Base-by-base conservation (phyloP, 2,113 vertebrate species). In the Rattus norvegicus region DNA sequence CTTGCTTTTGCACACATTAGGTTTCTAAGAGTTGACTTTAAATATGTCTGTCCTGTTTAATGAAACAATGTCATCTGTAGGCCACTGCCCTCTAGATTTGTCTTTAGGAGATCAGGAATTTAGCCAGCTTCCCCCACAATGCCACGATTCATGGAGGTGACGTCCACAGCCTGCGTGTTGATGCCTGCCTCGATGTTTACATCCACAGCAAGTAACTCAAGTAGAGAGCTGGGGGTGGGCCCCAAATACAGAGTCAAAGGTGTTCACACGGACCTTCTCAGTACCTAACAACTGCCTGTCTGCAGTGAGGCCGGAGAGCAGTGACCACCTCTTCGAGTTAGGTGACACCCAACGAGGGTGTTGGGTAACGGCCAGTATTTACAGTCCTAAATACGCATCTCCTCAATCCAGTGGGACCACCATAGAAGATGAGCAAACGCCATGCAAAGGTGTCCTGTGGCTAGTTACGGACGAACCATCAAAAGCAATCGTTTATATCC, bases 401-500 rank as follows among this genome's bases (percentile, higher is more conserved):
- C 9, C 5, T 43, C 28, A 28, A 76, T 52, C 49, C 69, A 24
- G 26, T 0, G 5, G 52, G 14, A 54, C 61, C 1, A 7, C 83
- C 36, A 17, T 4, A 33, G 93, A 94, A 70, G 70, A 28, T n/a
- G 17, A 39, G n/a, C 47, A 36, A n/a, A 39, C 19, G 11, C 19
- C 24, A 11, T 36, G 49, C 49, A 72, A 91, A 89, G 8, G 36
- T 47, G 30, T 84, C 67, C 52, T 67, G 7, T 14, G 4, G 73
- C 43, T 86, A 28, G 16, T 81, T 86, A 76, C 49, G 2, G 0
- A 61, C 30, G 30, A 0, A 61, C 26, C 56, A 69, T 63, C 95
- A 79, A 90, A 76, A 95, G 54, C 89, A 63, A 83, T 61, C 28
- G 8, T 26, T 87, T 81, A 33, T 56, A 69, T 77, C 56, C 56